Conservation (phyloP, 2,797 vertebrate species). For the Staurois parvus region DNA sequence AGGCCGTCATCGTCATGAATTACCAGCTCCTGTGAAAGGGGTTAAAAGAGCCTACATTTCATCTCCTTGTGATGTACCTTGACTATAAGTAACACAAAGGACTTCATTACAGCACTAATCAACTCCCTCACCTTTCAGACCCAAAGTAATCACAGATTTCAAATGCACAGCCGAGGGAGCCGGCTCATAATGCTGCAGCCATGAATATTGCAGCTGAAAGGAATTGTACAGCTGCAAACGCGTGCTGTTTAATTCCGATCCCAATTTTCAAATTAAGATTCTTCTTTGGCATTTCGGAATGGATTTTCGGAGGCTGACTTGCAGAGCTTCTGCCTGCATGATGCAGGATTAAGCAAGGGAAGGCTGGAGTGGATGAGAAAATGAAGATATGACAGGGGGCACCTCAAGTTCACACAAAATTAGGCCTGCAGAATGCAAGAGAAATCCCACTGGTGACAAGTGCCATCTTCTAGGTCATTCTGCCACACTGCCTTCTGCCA, state of each 20-base stretch:
- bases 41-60: constrained; percentile 55
- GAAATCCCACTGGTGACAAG: constrained; percentile 94
- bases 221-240: constrained; percentile 55
- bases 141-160: constrained; percentile 71
- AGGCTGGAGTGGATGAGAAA: constrained; percentile 91
- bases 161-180: constrained; percentile 67
- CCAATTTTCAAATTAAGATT: constrained; percentile 74
- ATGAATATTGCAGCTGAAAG: constrained; percentile 59
- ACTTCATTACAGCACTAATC: constrained; percentile 69
- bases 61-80: constrained; percentile 66
- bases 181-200: constrained; percentile 56
- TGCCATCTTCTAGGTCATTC: constrained; percentile 98
- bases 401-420: constrained; percentile 97
- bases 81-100: constrained; percentile 70
- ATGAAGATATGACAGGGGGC: constrained; percentile 95
- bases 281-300: constrained; percentile 72
- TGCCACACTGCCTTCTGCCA: constrained; percentile 97
- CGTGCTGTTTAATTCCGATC: constrained; percentile 67
- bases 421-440: constrained; percentile 95
- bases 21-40: constrained; percentile 7
- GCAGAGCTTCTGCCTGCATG: constrained; percentile 69
- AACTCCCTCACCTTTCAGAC: constrained; percentile 69
- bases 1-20: constrained; percentile 28
- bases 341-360: constrained; percentile 73
- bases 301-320: constrained; percentile 70